These are phyloP conservation scores for Bombus sylvicola DNA, from an alignment of 1,140 invertebrate species.

Conservation along the genomic window DNA sequence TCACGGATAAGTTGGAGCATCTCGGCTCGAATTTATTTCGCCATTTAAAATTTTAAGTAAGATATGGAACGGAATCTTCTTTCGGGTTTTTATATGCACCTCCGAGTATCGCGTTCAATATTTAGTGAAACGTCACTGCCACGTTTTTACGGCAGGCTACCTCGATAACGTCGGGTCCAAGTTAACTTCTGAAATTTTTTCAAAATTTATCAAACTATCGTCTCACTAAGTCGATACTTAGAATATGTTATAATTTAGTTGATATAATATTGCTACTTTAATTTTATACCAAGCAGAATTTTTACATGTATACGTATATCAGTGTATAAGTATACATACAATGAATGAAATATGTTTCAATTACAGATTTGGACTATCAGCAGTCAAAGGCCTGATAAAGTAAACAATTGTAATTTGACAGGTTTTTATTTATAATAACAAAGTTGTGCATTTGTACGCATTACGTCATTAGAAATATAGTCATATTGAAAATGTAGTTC, in stretches of 20 bases:
- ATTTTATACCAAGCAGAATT: no score
- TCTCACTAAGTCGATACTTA: not conserved
- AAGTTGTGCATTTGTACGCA: no score
- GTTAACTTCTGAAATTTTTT: not conserved
- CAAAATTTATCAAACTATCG: not conserved
- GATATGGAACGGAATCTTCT: not conserved
- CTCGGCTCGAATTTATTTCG: not conserved
- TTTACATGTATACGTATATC: no score
- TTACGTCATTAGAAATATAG: no score
- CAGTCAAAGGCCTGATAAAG: no score
- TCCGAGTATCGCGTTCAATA: constrained; percentile 13
- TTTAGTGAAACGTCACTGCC: constrained; percentile 33
- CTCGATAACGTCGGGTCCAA: not conserved
- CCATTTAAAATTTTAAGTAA: constrained; percentile 26
- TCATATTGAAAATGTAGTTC: no score
- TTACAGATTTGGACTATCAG: no score
- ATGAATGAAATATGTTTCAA: no score
- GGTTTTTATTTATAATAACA: no score
- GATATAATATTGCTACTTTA: not conserved
- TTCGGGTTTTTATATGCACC: constrained; percentile 7
- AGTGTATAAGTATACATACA: no score
- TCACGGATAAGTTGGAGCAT: not conserved
- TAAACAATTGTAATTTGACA: no score
- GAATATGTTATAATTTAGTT: not conserved
- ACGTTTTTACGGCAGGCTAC: not conserved